Evolutionary conservation across 2,888 invertebrate genomes (phyloP).

Genomic region (Monochamus alternatus): DNA sequence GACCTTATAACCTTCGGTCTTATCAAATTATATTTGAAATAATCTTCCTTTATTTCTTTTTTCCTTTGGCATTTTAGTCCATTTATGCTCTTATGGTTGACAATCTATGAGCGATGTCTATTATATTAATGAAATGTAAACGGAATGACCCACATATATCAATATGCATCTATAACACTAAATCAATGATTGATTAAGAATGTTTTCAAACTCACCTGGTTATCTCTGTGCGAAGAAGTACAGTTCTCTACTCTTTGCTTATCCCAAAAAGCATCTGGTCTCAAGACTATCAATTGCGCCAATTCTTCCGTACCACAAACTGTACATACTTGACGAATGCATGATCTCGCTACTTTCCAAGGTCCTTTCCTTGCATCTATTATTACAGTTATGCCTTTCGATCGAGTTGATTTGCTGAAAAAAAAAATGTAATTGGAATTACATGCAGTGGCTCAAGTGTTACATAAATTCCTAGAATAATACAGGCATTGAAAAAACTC

Average conservation of each 20-base stretch:
- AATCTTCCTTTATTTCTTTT: too few species aligned
- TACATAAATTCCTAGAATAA: too few species aligned
- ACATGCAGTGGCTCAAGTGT: too few species aligned
- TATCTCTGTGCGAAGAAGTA: slow-evolving; percentile 76
- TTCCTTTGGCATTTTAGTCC: too few species aligned
- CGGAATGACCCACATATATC: too few species aligned
- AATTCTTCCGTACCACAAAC: slow-evolving; percentile 68
- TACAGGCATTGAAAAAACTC: too few species aligned
- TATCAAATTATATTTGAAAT: too few species aligned
- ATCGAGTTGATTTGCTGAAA: slow-evolving; percentile 72
- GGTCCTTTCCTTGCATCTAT: slow-evolving; percentile 79
- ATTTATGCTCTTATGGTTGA: too few species aligned
- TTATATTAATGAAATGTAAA: too few species aligned
- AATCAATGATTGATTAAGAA: background rate
- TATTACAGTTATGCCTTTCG: slow-evolving; percentile 75
- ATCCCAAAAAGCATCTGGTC: slow-evolving; percentile 85
- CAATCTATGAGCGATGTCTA: too few species aligned
- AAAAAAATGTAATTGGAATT: background rate
- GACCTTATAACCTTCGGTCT: too few species aligned
- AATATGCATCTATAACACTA: too few species aligned
- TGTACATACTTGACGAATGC: slow-evolving; percentile 75
- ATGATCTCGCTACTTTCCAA: slow-evolving; percentile 77
- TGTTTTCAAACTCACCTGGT: slow-evolving; percentile 71
- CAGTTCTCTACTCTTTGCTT: slow-evolving; percentile 82
- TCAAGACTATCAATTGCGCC: slow-evolving; percentile 75